These are phyloP conservation scores for Styela plicata DNA, from an alignment of 23 tunicate genomes.

Conservation along the genomic window DNA sequence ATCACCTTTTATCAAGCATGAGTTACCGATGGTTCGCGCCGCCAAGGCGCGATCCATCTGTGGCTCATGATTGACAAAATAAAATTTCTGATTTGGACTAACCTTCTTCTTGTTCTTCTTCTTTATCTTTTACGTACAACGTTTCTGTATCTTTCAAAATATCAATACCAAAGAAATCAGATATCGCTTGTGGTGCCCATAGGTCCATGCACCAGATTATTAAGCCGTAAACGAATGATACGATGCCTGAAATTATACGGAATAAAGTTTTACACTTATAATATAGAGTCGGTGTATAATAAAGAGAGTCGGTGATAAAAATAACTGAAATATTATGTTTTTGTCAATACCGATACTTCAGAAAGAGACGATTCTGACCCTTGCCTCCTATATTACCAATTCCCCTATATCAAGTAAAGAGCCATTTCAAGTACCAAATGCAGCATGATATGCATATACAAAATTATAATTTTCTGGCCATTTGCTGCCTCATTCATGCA, in stretches of 20 bases:
- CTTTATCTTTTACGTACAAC: slow-evolving; percentile 53
- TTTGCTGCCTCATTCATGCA: too few species aligned
- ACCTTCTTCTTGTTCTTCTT: slow-evolving; percentile 21
- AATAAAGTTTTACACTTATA: neutral
- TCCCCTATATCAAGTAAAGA: neutral
- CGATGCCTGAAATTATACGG: slow-evolving; percentile 39
- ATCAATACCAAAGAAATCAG: slow-evolving; percentile 77
- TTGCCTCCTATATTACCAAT: neutral
- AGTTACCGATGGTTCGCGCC: too few species aligned
- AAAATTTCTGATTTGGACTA: too few species aligned
- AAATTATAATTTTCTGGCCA: too few species aligned
- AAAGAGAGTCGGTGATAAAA: neutral
- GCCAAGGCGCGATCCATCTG: too few species aligned
- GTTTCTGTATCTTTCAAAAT: slow-evolving; percentile 65
- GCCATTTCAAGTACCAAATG: neutral
- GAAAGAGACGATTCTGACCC: neutral
- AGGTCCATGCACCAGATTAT: slow-evolving; percentile 55
- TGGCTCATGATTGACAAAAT: too few species aligned
- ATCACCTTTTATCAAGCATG: too few species aligned
- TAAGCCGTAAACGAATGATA: slow-evolving; percentile 58
- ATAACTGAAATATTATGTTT: neutral
- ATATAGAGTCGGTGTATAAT: neutral
- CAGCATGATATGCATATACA: neutral
- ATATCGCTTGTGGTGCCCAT: slow-evolving; percentile 48
- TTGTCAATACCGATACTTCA: neutral